Base-by-base conservation (phyloP, 2,113 vertebrate species). In the Acrocephalus arundinaceus region DNA sequence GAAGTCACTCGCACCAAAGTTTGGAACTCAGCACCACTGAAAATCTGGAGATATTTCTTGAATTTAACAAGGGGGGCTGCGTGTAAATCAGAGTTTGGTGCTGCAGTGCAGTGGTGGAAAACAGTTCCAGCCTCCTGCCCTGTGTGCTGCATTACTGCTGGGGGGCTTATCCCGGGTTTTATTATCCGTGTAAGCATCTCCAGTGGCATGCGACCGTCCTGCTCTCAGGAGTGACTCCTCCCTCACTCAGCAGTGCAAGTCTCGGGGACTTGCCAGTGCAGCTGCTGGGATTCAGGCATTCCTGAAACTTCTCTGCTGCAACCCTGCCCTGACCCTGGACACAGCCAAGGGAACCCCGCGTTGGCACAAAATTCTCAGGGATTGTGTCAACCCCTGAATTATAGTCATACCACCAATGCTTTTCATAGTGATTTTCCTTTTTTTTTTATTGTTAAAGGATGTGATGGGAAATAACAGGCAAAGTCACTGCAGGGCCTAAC, bases 311-410 rank as follows among this genome's bases (percentile, higher is more conserved):
- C 68, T 70, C 14, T 49, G 22, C 35, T 65, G 59, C 31, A 57
- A 15, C 15, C 15, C 6, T 80, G 58, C 33, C 35, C 66, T 20
- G 30, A 54, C 15, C 15, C 61, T 19, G 37, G 39, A 14, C 1
- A 5, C 5, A 18, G 87, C 72, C 63, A 43, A 30, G 27, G 35
- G 46, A 13, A 71, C 27, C 15, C 0, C 0, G 0, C 0, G 0
- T 1, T 2, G 7, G 49, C 28, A 25, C 0, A 1, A 73, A 90
- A 89, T 83, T 37, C 58, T 4, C 27, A 23, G 1, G 10, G 43
- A 33, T 41, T 67, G 10, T 57, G 43, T 41, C 73, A 89, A 8
- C 1, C 10, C 14, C 51, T 14, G 52, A 66, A 21, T 67, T 30
- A 31, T 0, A 46, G 43, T 15, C 27, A 37, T 49, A n/a, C 24